phyloP scores from a whole-genome alignment of 30 jellyfish, hydroid and myxozoan genomes.

The Aurelia coerulea region DNA sequence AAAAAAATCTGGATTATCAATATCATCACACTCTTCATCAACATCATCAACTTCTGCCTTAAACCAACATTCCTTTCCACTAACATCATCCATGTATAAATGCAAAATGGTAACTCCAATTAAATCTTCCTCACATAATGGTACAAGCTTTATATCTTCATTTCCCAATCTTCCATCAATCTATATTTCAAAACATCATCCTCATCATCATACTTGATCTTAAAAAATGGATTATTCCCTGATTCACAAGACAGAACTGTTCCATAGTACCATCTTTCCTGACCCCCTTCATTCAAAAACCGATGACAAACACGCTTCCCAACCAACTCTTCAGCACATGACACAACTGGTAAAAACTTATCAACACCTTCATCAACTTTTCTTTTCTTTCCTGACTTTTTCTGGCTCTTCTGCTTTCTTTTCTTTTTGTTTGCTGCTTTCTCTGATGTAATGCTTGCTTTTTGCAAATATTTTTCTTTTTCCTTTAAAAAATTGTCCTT shows the following conservation, averaged over 20 bases:
- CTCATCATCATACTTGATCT: slow-evolving; percentile 17
- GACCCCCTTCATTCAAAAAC: background rate
- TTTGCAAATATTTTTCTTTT: background rate
- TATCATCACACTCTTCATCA: slow-evolving; percentile 48
- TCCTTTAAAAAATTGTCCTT: background rate
- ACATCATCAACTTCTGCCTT: slow-evolving; percentile 41
- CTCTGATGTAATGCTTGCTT: background rate
- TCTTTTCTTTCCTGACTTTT: slow-evolving; percentile 5
- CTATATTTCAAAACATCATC: background rate
- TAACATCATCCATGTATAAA: background rate
- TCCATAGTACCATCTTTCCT: slow-evolving; percentile 34
- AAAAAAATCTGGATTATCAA: slow-evolving; percentile 50
- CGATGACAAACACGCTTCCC: slow-evolving; percentile 32
- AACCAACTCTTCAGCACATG: slow-evolving; percentile 15
- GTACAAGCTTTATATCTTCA: background rate
- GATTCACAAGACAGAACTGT: background rate
- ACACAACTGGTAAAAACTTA: slow-evolving; percentile 1
- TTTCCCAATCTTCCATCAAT: slow-evolving; percentile 24
- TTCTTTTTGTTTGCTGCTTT: background rate
- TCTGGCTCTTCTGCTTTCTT: background rate
- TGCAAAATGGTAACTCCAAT: background rate
- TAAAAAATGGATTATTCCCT: slow-evolving; percentile 20
- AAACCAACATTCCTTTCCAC: slow-evolving; percentile 14
- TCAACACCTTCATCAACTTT: background rate
- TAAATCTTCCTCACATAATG: slow-evolving; percentile 14